Evolutionary conservation across 37 sponge, comb jelly and placozoan genomes (phyloP).

Genomic region (Cladorhizidae sp.): DNA sequence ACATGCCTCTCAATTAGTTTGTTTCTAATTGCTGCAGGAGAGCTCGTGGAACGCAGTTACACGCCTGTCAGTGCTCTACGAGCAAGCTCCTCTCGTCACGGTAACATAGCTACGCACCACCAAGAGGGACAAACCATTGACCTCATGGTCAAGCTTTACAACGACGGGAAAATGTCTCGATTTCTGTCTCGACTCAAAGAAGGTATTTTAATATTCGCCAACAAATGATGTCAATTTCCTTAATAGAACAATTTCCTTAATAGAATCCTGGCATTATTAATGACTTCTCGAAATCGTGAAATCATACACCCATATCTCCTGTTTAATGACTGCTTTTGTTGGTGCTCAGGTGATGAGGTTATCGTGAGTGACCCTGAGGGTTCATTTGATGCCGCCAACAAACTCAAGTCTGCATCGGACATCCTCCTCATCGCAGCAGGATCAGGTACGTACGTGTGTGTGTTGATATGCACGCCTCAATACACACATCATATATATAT

Average conservation of each 20-base stretch:
- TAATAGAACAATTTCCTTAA: not conserved
- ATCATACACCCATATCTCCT: not conserved
- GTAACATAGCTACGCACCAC: not conserved
- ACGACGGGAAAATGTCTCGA: slow-evolving; percentile 73
- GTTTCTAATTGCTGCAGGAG: slow-evolving; percentile 44
- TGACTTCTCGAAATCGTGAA: not conserved
- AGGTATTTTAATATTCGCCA: slow-evolving; percentile 23
- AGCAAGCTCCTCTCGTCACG: not conserved
- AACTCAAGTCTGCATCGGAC: slow-evolving; percentile 15
- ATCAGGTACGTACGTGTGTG: slow-evolving; percentile 57
- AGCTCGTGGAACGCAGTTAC: slow-evolving; percentile 58
- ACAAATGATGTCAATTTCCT: not conserved
- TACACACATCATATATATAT: too few species aligned
- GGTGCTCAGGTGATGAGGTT: slow-evolving; percentile 44
- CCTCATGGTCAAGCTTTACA: slow-evolving; percentile 84
- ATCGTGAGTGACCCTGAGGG: slow-evolving; percentile 76
- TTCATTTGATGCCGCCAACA: slow-evolving; percentile 39
- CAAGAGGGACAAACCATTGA: slow-evolving; percentile 29
- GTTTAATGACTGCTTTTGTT: not conserved
- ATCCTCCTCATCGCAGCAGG: slow-evolving; percentile 79
- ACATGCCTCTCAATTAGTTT: too few species aligned
- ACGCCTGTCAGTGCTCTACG: slow-evolving; percentile 49
- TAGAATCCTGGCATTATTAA: not conserved
- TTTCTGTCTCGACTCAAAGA: slow-evolving; percentile 44
- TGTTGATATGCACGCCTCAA: too few species aligned